These are phyloP conservation scores for Bombylius major DNA, from an alignment of 2,888 invertebrate species.

Conservation along the genomic window DNA sequence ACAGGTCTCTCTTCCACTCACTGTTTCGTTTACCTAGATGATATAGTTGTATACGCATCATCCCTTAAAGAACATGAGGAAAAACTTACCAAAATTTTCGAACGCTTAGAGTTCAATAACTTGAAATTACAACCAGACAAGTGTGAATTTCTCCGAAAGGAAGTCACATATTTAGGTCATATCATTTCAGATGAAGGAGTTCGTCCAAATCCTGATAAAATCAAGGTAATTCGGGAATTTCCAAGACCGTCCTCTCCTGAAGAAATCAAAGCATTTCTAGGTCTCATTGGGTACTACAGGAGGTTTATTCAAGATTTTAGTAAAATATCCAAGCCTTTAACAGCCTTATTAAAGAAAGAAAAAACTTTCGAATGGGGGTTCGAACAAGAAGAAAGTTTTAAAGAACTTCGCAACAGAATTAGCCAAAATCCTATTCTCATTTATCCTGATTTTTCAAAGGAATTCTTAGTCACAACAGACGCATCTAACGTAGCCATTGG, in stretches of 20 bases:
- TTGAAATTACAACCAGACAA: slow-evolving; percentile 7
- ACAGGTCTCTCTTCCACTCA: slow-evolving; percentile 1
- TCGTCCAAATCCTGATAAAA: slow-evolving; percentile 2
- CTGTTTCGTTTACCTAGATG: slow-evolving; percentile 11
- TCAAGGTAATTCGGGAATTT: slow-evolving; percentile 1
- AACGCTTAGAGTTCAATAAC: slow-evolving; percentile 1
- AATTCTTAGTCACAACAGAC: background rate
- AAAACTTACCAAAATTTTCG: slow-evolving; percentile 2
- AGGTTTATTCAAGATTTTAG: slow-evolving; percentile 4
- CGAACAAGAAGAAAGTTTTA: slow-evolving; percentile 2
- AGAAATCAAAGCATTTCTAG: slow-evolving; percentile 17
- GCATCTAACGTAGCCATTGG: background rate
- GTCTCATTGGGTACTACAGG: slow-evolving; percentile 14
- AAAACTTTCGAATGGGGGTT: slow-evolving; percentile 1
- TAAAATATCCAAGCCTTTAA: background rate
- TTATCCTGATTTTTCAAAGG: background rate
- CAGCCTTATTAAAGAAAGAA: background rate
- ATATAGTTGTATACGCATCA: slow-evolving; percentile 9
- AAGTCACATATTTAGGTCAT: slow-evolving; percentile 7
- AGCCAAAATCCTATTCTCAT: background rate
- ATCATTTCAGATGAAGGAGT: slow-evolving; percentile 4
- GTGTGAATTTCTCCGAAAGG: slow-evolving; percentile 5
- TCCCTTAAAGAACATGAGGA: slow-evolving; percentile 1
- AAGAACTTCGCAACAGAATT: background rate
- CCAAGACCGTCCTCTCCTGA: slow-evolving; percentile 14